Evolutionary conservation across 2,888 invertebrate species (phyloP), one percentile per base, ranked within the genome.

Genomic region (Dermolepida albohirtum): DNA sequence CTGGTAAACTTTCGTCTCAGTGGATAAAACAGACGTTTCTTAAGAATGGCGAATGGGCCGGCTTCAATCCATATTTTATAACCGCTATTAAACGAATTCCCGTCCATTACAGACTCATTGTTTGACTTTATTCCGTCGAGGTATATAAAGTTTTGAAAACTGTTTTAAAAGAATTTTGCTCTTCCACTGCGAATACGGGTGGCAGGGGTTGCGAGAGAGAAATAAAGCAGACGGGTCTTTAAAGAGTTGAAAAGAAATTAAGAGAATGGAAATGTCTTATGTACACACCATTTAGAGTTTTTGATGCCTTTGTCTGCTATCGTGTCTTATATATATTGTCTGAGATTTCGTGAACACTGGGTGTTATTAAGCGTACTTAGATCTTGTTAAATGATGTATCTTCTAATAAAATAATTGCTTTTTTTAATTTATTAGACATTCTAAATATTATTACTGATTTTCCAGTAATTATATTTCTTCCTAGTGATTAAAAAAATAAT

Each of bases 141-240:
- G 62, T 47, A 70, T 73, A 73, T 75, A 75, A 75, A 75, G 74
- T 74, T 75, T 74, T 71, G 73, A 74, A 74, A 74, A 74, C 74
- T 71, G 71, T 74, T 74, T 74, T 71, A 73, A 74, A 72, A 71
- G 72, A 73, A 70, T 66, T 59, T 39, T 51, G 57, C 55, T 44
- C 52, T 17, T 17, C 12, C 39, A 49, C 29, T 29, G 17, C 39
- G 29, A 40, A 40, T 14, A 44, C 44, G 44, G 10, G 43, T 43
- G 27, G 57, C 22, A 22, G 44, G 57, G 52, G 44, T 11, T 10
- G 59, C 29, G 44, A 44, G 44, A 40, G 47, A 16, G 59, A 59
- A 59, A 29, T 44, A 59, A 44, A 44, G 43, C 44, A 44, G 44
- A 59, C 59, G 59, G 47, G 29, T 44, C 59, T 59, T 59, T 59